Percentiles rank a stretch among this genome's conserved stretches.
These are phyloP conservation scores for Scaptomyza cyrtandrae DNA, from an alignment of 2,888 invertebrate genomes.

Conservation along the genomic window DNA sequence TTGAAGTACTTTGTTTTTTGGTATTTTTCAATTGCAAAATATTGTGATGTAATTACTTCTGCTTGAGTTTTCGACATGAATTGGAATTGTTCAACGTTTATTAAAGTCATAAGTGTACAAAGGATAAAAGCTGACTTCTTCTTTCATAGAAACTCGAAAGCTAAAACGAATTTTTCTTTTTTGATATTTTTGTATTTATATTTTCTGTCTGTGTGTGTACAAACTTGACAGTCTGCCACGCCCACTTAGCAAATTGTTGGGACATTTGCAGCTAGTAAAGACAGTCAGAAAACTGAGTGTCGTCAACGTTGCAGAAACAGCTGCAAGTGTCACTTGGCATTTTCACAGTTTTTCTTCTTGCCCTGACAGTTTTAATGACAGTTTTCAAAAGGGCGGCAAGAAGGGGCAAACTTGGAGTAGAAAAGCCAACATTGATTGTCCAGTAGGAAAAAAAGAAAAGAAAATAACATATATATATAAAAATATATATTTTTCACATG, in stretches of 20 bases:
- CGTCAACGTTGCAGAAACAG: constrained; percentile 46
- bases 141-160: not conserved
- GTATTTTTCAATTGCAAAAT: not conserved
- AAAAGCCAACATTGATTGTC: constrained; percentile 34
- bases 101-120: constrained; percentile 26
- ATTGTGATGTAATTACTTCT: not conserved
- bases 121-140: not conserved
- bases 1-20: not conserved
- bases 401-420: constrained; percentile 2
- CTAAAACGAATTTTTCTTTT: not conserved
- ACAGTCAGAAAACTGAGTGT: constrained; percentile 20
- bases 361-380: constrained; percentile 63
- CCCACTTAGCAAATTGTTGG: constrained; percentile 34
- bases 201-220: not conserved
- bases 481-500: constrained; percentile 43
- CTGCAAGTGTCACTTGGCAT: constrained; percentile 65
- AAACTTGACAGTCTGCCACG: constrained; percentile 8
- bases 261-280: constrained; percentile 32
- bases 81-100: constrained; percentile 27
- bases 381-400: not conserved
- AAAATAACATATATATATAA: not conserved
- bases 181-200: not conserved
- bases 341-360: constrained; percentile 45
- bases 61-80: not conserved
- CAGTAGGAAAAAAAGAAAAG: constrained; percentile 5